Base-by-base conservation (phyloP, 2,888 invertebrate genomes). In the Leptogaster cylindrica region DNA sequence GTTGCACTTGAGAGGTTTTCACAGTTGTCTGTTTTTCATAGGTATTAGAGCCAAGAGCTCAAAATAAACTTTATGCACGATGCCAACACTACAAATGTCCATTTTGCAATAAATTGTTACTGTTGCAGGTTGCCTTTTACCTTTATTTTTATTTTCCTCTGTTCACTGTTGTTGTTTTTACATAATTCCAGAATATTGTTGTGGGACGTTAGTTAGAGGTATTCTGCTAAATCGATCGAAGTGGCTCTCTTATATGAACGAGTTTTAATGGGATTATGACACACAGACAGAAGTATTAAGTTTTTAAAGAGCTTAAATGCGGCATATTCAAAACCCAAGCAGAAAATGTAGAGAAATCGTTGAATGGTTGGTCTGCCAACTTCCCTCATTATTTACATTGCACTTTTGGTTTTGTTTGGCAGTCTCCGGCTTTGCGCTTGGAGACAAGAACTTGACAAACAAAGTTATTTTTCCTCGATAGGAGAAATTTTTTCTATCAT, bases 1-100 rank as follows among this genome's bases (percentile, higher is more conserved):
- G 36, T 36, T 36, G 36, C 36, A 36, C 36, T 36, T 36, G 36
- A 36, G 10, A 36, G 36, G 36, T 36, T 36, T 36, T 36, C 36
- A 12, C 36, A 10, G 36, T 36, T 36, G 36, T 36, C 36, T 36
- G 14, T 36, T 36, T 36, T 36, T 36, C 10, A 36, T 36, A n/a
- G 36, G 36, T 36, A 36, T 36, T 36, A 36, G 14, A 36, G 36
- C 36, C 36, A 36, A 36, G 36, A 10, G 14, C 36, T 36, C 36
- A 36, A 36, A 36, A 36, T 36, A 36, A 36, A 36, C 36, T 36
- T 36, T n/a, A 3, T 36, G 36, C 10, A 36, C 36, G 7, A 7
- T 10, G 10, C 36, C 36, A 4, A 36, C 7, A 7, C n/a, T 14
- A 36, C 7, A 10, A 36, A 14, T 36, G 36, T 14, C n/a, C 36